Evolutionary conservation across 2,888 invertebrate species (phyloP), one percentile per base, ranked within the genome.

Genomic region (Cabera pusaria): DNA sequence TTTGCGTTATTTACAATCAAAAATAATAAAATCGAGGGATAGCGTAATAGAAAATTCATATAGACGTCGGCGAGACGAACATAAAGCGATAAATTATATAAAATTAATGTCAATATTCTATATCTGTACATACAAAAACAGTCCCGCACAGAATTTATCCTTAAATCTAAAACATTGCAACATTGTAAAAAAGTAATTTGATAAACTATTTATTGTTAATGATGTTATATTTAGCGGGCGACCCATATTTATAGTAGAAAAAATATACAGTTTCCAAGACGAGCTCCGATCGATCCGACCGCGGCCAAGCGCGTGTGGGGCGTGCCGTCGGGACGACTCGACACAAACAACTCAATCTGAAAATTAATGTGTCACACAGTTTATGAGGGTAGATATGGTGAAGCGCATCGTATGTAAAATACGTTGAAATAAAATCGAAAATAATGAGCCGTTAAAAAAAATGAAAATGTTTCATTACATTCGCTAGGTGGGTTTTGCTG

Each of bases 201-300:
- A 48, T 44, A 48, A 36, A 49, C 40, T 47, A 47, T 44, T 41
- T 41, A 41, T 73, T 71, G 71, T 63, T 67, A 72, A 74, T 68
- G n/a, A n/a, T n/a, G 53, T 59, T 26, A 56, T 60, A 63, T 54
- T 73, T 69, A 63, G 34, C 7, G 24, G 59, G 64, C 66, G 77
- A 67, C 72, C 61, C 72, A 78, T 86, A 80, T 83, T 81, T 78
- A 82, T 72, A 80, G 80, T 85, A 82, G 73, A 82, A 85, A 85
- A 86, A 85, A 86, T 86, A 82, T 87, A 87, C 86, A 87, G 77
- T 76, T 70, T 71, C 68, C 65, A 67, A 60, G 55, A n/a, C n/a
- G n/a, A n/a, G n/a, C n/a, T n/a, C n/a, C n/a, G n/a, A n/a, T n/a
- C n/a, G n/a, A n/a, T n/a, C n/a, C n/a, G n/a, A n/a, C n/a, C n/a